Evolutionary conservation across 2,888 invertebrate species (phyloP), one percentile per base, ranked within the genome.

Genomic region (Ennomos quercinarius): DNA sequence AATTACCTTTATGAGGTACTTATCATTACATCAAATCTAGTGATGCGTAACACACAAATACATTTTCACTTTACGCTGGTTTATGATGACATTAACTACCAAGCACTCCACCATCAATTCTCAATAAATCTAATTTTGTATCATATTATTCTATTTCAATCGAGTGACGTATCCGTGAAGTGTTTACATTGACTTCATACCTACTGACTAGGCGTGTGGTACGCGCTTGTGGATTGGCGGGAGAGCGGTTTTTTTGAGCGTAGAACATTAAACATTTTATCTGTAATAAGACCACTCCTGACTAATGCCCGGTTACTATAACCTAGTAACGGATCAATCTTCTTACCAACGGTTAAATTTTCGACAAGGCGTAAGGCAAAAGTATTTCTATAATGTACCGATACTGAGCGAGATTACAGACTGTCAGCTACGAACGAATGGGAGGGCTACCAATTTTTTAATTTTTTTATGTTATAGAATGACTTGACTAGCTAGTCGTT

Each of bases 71-170:
- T 39, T 49, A 40, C 40, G 34, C 49, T 39, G 10, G 36, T 50
- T 56, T 50, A 57, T 34, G 57, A 52, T 52, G 50, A 47, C 50
- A 52, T 51, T 52, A 52, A 52, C 34, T 10, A 44, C 57, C 52
- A 52, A 52, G 57, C 52, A 52, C 51, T 47, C n/a, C 13, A 37
- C 46, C 41, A 59, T 54, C 11, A 60, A 47, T 47, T 43, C 36
- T 17, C 11, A 45, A 54, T 50, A 50, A 47, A 55, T 60, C 60
- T 60, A 61, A 56, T 61, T 55, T 47, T 51, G 60, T 51, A 47
- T 47, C 46, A 59, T 49, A 54, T 46, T 36, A 46, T 40, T 51
- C 55, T 61, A 55, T 61, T 55, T 60, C 49, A 45, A 47, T 10
- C 35, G 34, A 9, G 43, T 55, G 60, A 60, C 38, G 60, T 58